A percentile compares a stretch with the other conserved stretches of the same genome.
These are phyloP conservation scores for Otolemur crassicaudatus DNA, from an alignment of 2,797 vertebrate species.

Conservation along the genomic window DNA sequence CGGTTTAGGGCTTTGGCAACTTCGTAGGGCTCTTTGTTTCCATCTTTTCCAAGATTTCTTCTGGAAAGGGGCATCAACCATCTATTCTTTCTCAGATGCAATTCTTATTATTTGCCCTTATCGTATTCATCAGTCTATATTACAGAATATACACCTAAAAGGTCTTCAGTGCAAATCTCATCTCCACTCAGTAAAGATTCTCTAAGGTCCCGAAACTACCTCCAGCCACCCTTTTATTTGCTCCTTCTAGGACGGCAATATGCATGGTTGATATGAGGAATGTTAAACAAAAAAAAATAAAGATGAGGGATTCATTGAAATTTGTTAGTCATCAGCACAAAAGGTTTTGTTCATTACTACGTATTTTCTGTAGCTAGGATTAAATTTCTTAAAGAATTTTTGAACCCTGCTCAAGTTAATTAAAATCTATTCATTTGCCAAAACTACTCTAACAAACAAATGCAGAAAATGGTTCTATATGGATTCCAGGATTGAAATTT, in stretches of 20 bases:
- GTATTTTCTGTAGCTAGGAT: conserved; percentile 46
- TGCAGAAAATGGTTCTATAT: background rate
- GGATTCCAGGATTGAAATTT: background rate
- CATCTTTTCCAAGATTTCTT: background rate
- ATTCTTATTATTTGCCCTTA: background rate
- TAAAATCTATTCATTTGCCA: conserved; percentile 2
- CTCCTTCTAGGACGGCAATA: background rate
- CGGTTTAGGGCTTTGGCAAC: background rate
- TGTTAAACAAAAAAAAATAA: background rate
- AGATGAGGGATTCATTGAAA: background rate
- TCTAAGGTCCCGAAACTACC: background rate
- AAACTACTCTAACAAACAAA: background rate
- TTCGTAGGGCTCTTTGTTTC: background rate
- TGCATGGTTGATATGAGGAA: background rate
- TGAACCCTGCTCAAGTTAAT: background rate
- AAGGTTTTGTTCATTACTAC: conserved; percentile 10
- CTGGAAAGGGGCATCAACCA: background rate
- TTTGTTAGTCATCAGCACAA: background rate
- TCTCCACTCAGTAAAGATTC: background rate
- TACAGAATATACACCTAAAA: conserved; percentile 39
- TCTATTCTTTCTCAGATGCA: background rate
- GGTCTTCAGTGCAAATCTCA: background rate
- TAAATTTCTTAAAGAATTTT: background rate
- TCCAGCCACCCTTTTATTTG: background rate
- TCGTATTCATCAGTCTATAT: background rate